Evolutionary conservation across 2,113 vertebrate species (phyloP).

Genomic region (Paralichthys olivaceus): DNA sequence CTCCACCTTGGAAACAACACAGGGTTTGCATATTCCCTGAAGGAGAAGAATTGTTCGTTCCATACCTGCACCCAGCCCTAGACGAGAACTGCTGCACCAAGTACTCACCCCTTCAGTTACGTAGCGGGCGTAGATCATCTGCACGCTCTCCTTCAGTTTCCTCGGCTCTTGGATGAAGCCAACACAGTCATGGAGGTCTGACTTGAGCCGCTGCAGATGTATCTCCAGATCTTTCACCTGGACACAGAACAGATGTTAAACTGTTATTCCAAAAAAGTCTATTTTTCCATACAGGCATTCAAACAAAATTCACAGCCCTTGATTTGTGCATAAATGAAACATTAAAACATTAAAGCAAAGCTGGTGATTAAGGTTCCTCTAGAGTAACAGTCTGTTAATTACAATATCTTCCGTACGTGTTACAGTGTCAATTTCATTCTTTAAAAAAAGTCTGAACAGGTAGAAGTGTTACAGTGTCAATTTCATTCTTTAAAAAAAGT

Average conservation of each 20-base stretch:
- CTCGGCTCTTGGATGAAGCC: constrained; percentile 88
- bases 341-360: too few species aligned
- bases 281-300: too few species aligned
- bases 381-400: too few species aligned
- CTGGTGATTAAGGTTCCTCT: too few species aligned
- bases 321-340: too few species aligned
- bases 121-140: constrained; percentile 83
- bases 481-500: too few species aligned
- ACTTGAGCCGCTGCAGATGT: constrained; percentile 85
- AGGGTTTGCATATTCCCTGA: neutral
- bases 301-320: too few species aligned
- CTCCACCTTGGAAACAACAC: constrained; percentile 81
- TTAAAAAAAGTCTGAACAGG: too few species aligned
- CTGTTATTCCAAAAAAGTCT: neutral
- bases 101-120: constrained; percentile 86
- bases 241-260: neutral
- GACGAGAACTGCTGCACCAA: neutral
- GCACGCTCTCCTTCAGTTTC: constrained; percentile 86
- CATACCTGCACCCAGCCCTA: neutral
- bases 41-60: neutral
- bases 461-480: too few species aligned
- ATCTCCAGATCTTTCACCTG: constrained; percentile 87
- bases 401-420: too few species aligned
- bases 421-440: too few species aligned
- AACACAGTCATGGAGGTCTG: constrained; percentile 88